Percentiles rank a stretch among this genome's conserved stretches.
These are phyloP conservation scores for Trachops cirrhosus DNA, from an alignment of 2,797 vertebrate species.

Conservation along the genomic window DNA sequence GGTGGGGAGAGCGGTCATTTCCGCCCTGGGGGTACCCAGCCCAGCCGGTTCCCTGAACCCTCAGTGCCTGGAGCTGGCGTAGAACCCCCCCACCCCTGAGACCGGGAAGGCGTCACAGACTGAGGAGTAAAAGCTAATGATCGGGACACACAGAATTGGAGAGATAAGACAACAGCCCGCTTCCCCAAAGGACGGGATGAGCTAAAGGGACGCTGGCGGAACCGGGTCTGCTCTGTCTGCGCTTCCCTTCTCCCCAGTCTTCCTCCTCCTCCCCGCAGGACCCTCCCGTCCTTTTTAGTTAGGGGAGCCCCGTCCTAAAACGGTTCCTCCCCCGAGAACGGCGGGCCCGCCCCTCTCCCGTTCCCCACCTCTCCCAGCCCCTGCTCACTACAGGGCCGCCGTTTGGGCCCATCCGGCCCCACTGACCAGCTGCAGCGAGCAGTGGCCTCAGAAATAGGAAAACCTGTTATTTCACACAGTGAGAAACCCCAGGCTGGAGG, in stretches of 20 bases:
- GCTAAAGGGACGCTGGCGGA: not conserved
- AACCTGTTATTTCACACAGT: not conserved
- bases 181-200: not conserved
- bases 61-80: not conserved
- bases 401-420: not conserved
- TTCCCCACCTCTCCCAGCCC: not conserved
- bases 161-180: not conserved
- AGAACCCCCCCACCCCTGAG: constrained; percentile 58
- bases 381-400: not conserved
- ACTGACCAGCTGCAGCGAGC: not conserved
- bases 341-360: not conserved
- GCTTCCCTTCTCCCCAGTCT: too few relatives aligned
- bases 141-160: not conserved
- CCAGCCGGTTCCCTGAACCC: not conserved
- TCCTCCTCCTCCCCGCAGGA: not conserved
- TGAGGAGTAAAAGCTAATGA: constrained; percentile 34
- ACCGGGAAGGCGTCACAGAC: constrained; percentile 41
- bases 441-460: not conserved
- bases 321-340: not conserved
- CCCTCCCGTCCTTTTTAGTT: not conserved
- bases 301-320: not conserved
- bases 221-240: not conserved
- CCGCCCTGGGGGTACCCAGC: not conserved
- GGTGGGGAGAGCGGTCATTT: not conserved
- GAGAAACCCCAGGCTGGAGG: not conserved